Evolutionary conservation across 2,113 vertebrate species (phyloP).

Genomic region (Sapajus apella): DNA sequence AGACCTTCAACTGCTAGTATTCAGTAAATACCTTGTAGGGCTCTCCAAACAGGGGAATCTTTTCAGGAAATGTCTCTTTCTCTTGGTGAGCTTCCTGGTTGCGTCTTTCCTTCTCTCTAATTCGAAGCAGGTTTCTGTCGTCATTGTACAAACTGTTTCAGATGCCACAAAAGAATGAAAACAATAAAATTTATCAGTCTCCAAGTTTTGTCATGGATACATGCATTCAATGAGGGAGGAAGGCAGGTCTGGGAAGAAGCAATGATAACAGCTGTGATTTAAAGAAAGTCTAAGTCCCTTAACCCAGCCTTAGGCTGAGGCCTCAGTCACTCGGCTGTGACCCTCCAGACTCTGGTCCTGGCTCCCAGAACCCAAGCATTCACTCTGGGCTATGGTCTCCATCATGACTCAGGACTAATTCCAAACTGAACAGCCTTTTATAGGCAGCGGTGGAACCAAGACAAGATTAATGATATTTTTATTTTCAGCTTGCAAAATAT

Average conservation of each 20-base stretch:
- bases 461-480: slow-evolving; percentile 51
- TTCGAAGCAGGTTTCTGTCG: slow-evolving; percentile 93
- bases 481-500: slow-evolving; percentile 28
- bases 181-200: slow-evolving; percentile 28
- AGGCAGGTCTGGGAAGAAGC: background rate
- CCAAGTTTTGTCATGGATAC: background rate
- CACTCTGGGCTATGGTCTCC: background rate
- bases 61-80: slow-evolving; percentile 85
- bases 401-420: background rate
- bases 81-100: slow-evolving; percentile 91
- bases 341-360: background rate
- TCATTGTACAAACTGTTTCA: slow-evolving; percentile 89
- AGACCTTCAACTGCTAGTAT: background rate
- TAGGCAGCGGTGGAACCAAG: background rate
- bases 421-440: slow-evolving; percentile 34
- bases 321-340: background rate
- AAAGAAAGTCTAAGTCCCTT: background rate
- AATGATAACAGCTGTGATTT: background rate
- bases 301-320: background rate
- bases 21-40: slow-evolving; percentile 92
- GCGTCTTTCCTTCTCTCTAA: slow-evolving; percentile 92
- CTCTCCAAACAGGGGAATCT: slow-evolving; percentile 91
- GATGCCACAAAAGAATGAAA: slow-evolving; percentile 68
- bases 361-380: background rate
- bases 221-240: background rate